These are phyloP conservation scores for Halcyon smyrnensis DNA, from an alignment of 2,797 vertebrate species.

Conservation along the genomic window DNA sequence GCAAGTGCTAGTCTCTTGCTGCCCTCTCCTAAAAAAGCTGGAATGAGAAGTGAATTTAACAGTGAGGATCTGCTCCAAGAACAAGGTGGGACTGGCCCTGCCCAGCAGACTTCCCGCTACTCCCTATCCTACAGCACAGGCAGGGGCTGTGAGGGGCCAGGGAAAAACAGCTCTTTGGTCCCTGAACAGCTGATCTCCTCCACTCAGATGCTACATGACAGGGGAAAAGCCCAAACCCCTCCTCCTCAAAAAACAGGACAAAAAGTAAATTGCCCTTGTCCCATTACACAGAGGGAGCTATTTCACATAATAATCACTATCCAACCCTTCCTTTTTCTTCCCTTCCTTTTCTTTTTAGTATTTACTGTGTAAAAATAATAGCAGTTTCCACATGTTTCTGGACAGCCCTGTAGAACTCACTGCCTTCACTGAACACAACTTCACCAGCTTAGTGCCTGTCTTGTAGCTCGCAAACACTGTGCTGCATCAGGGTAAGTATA, in stretches of 20 bases:
- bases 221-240: neutral
- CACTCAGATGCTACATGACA: neutral
- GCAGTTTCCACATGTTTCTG: neutral
- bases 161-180: rapidly evolving
- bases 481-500: neutral
- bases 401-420: neutral
- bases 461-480: neutral
- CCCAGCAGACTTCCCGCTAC: neutral
- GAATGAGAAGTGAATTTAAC: neutral
- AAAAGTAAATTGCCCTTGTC: neutral
- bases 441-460: neutral
- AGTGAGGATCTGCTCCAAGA: neutral
- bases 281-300: neutral
- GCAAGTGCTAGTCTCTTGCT: neutral
- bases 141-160: neutral
- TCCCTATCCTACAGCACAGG: neutral
- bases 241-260: neutral
- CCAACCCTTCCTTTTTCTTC: neutral
- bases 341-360: neutral
- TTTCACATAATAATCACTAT: neutral
- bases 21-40: neutral
- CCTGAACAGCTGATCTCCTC: neutral
- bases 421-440: neutral
- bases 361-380: neutral
- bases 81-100: neutral